phyloP scores from a whole-genome alignment of 2,797 vertebrate species.

The Poeciliopsis paucimaculata region DNA sequence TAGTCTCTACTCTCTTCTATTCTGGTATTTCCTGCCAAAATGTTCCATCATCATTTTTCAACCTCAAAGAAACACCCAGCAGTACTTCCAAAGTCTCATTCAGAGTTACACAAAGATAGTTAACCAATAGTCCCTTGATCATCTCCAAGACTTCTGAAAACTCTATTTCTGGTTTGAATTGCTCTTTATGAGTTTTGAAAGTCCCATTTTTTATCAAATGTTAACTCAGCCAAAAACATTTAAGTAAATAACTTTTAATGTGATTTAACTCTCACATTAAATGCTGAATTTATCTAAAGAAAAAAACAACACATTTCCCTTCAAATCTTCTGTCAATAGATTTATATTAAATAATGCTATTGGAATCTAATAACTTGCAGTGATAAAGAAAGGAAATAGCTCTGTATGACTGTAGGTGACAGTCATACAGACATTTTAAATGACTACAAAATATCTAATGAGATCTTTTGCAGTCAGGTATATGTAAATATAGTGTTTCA shows the following conservation, averaged over 20 bases:
- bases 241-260: too few relatives aligned
- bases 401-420: not conserved
- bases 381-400: not conserved
- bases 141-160: not conserved
- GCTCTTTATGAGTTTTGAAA: not conserved
- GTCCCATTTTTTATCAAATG: not conserved
- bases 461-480: not conserved
- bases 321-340: not conserved
- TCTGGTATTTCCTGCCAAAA: slow-evolving; percentile 86
- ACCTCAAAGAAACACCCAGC: slow-evolving; percentile 72
- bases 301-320: not conserved
- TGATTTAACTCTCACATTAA: too few relatives aligned
- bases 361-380: not conserved
- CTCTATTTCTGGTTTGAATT: not conserved
- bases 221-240: not conserved
- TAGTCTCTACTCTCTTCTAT: slow-evolving; percentile 76
- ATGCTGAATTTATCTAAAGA: not conserved
- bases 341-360: not conserved
- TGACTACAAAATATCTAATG: not conserved
- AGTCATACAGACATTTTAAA: too few relatives aligned
- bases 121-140: not conserved
- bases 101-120: slow-evolving; percentile 9
- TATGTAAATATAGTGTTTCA: not conserved
- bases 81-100: slow-evolving; percentile 24
- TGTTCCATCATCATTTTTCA: slow-evolving; percentile 84